Evolutionary conservation across 2,888 invertebrate species (phyloP).

Genomic region (Lithophane ornitopus): DNA sequence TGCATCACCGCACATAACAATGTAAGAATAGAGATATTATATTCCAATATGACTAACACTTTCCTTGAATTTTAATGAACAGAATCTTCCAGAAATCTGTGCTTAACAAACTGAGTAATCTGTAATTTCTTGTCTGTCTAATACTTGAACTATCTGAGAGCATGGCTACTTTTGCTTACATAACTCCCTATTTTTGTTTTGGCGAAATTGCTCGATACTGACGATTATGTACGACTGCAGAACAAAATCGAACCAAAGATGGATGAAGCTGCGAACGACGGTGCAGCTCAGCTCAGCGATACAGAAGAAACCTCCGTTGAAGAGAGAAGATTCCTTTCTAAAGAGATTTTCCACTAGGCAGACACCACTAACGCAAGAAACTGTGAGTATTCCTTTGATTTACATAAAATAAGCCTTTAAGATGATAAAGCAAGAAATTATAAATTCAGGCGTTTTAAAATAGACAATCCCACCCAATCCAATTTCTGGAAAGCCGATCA

Average conservation of each 20-base stretch:
- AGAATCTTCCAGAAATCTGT: conserved; percentile 64
- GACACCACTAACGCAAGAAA: conserved; percentile 96
- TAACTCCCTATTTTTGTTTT: conserved; percentile 59
- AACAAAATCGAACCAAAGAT: conserved; percentile 98
- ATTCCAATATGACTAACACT: conserved; percentile 50
- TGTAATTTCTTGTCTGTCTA: conserved; percentile 67
- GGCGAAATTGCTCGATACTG: conserved; percentile 50
- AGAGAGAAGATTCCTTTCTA: conserved; percentile 97
- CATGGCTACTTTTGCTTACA: conserved; percentile 79
- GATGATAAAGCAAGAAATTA: not conserved
- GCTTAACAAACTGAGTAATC: conserved; percentile 58
- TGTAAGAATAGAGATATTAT: conserved; percentile 63
- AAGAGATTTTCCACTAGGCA: conserved; percentile 98
- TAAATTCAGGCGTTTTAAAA: not conserved
- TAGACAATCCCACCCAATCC: not conserved
- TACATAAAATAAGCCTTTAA: not conserved
- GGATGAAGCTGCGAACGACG: conserved; percentile 98
- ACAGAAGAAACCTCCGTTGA: conserved; percentile 97
- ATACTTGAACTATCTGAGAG: conserved; percentile 72
- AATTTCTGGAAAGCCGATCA: not conserved
- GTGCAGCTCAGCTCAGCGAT: conserved; percentile 97
- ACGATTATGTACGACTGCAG: conserved; percentile 87
- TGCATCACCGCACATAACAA: conserved; percentile 69
- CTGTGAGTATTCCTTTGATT: conserved; percentile 84
- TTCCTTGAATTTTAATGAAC: conserved; percentile 63